Base-by-base conservation (phyloP, 1,140 invertebrate genomes). In the Euglossa dilemma region DNA sequence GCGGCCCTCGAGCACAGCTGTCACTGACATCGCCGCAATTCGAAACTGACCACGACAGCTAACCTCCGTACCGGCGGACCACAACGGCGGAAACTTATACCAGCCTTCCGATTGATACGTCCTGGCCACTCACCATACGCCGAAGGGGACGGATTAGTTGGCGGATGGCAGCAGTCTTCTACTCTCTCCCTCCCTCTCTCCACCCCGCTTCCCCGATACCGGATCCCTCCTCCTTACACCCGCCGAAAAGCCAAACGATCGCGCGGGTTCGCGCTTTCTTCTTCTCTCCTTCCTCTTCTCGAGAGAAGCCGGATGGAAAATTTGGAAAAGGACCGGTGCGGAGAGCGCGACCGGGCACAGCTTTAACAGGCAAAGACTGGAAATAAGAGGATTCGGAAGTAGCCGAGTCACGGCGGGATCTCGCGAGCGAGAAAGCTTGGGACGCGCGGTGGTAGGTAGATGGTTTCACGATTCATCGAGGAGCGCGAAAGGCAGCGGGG, bases 11-110 rank as follows among this genome's bases (percentile, higher is more conserved):
- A 92, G 92, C 90, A 84, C 93, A 94, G 93, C 93, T 94, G 93
- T 93, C 93, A 93, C 89, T 91, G 90, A 92, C 93, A 94, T 91
- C 90, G 93, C 91, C 91, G 91, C 93, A 94, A 94, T 94, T 91
- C 92, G 90, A 94, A 94, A 94, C 93, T 94, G 93, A 94, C 93
- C 93, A 89, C 92, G 92, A 93, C 93, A 93, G 93, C 90, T 90
- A 92, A 91, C 89, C 89, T 92, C 91, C 88, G 87, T 87, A 89
- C 84, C 88, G 85, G 69, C 77, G 82, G 90, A 93, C 92, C 91
- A 90, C 92, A 92, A 91, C 92, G 92, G 91, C 93, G 92, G 93
- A 93, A 94, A 93, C 93, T 93, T 93, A 93, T 92, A 93, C 92
- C 93, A 87, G 90, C 91, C 91, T 92, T 93, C 87, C 93, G 92